A percentile compares a stretch with the other conserved stretches of the same genome.
phyloP scores from a whole-genome alignment of 2,888 invertebrate genomes.

The Drosophila kuntzei region DNA sequence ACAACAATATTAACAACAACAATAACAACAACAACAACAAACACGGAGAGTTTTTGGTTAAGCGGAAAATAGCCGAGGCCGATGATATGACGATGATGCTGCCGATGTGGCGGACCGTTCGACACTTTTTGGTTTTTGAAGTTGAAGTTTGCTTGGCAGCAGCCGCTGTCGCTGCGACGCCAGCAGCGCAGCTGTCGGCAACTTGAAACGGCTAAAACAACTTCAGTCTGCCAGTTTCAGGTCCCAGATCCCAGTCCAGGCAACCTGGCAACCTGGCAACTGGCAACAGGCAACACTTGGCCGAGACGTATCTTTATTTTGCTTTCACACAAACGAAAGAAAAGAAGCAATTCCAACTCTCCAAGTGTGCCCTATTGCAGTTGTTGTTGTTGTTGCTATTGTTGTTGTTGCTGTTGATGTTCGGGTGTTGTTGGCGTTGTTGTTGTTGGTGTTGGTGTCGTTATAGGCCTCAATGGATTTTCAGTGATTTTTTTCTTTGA shows the following conservation, averaged over 20 bases:
- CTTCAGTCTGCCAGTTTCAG: slow-evolving; percentile 68
- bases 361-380: slow-evolving; percentile 64
- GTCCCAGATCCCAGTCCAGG: slow-evolving; percentile 53
- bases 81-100: slow-evolving; percentile 69
- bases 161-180: slow-evolving; percentile 55
- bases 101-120: slow-evolving; percentile 65
- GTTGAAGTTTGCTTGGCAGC: slow-evolving; percentile 73
- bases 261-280: slow-evolving; percentile 48
- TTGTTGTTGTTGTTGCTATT: slow-evolving; percentile 42
- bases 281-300: slow-evolving; percentile 70
- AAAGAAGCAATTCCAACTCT: slow-evolving; percentile 40
- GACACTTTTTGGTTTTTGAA: slow-evolving; percentile 76
- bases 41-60: slow-evolving; percentile 70
- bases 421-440: slow-evolving; percentile 21
- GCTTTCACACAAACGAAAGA: slow-evolving; percentile 63
- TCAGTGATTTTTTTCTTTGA: slow-evolving; percentile 76
- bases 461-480: slow-evolving; percentile 81
- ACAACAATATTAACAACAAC: slow-evolving; percentile 23
- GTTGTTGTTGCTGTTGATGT: slow-evolving; percentile 29
- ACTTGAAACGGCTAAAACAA: slow-evolving; percentile 70
- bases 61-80: slow-evolving; percentile 75
- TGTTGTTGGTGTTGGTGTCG: slow-evolving; percentile 57
- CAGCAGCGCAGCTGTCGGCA: slow-evolving; percentile 72
- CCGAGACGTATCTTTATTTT: slow-evolving; percentile 79
- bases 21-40: slow-evolving; percentile 40